Evolutionary conservation across 37 sponge, comb jelly and placozoan species (phyloP).

Genomic region (Spongilla lacustris): DNA sequence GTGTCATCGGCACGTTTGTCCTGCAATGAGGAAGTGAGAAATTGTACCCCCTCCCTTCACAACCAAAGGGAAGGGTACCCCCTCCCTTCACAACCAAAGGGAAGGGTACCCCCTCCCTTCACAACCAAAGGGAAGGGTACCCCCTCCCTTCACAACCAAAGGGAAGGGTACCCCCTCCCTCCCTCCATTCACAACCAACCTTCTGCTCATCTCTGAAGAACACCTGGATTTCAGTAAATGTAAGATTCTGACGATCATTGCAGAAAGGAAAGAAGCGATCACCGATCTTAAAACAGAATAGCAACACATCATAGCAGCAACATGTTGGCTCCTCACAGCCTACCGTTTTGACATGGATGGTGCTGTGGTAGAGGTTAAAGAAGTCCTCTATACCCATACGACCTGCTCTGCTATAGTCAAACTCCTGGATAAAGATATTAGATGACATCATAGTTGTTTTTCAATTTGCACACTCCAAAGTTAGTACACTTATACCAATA

Average conservation of each 20-base stretch:
- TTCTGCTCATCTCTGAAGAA: conserved; percentile 74
- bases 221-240: conserved; percentile 54
- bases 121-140: not conserved
- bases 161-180: too few species aligned
- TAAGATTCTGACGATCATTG: conserved; percentile 50
- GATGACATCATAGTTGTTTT: not conserved
- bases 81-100: not conserved
- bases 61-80: not conserved
- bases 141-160: not conserved
- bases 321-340: not conserved
- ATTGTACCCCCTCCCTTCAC: not conserved
- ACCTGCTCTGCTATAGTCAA: conserved; percentile 52
- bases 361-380: conserved; percentile 55
- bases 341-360: conserved; percentile 59
- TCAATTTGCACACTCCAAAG: too few species aligned
- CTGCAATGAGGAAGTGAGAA: not conserved
- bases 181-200: not conserved
- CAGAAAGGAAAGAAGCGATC: conserved; percentile 60
- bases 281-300: conserved; percentile 38
- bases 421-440: conserved; percentile 39
- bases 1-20: conserved; percentile 58
- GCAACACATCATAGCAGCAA: too few species aligned
- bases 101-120: not conserved
- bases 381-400: conserved; percentile 72
- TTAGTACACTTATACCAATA: too few species aligned